Evolutionary conservation across 2,888 invertebrate genomes (phyloP), one percentile per base, ranked within the genome.

Genomic region (Conus canariensis): DNA sequence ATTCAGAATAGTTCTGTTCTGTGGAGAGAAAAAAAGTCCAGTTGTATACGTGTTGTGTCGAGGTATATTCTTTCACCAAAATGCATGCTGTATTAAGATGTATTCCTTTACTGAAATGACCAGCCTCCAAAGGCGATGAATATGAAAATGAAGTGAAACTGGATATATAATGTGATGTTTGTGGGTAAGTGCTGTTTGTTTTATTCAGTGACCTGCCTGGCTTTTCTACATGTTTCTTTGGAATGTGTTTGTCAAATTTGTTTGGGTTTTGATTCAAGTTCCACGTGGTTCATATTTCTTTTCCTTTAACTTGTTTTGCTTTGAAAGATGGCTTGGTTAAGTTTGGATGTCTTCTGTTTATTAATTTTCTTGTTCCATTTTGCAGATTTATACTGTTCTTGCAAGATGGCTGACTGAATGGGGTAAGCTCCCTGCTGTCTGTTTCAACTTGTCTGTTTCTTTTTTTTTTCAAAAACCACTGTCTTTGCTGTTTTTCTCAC

Each of bases 401-500:
- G 96, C 96, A 10, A 93, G 94, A 10, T 95, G 94, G 90, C 94
- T 97, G 22, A 97, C 96, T 74, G 95, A 96, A 25, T 96, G 96
- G 96, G 96, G 96, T 96, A 70, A 70, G 22, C 8, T 77, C 8
- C 14, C 10, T 77, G 77, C 10, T 22, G 22, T 70, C 7, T 70
- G 16, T 70, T 2, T 70, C 19, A 14, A 70, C 8, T 22, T 14
- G 19, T 70, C 8, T 6, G 3, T 80, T 14, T 30, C 4, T 8
- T 30, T 8, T 22, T 22, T 70, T 22, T 70, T 16, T 70, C 22
- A 19, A 22, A 16, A 14, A 8, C 8, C 8, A 8, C 22, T 70
- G 70, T 70, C 22, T 14, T 64, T 64, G 60, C 60, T 64, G 12
- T 1, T 14, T 64, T 64, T 45, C 45, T 45, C 45, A 45, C 45